These are phyloP conservation scores for Syngnathoides biaculeatus DNA, from an alignment of 2,113 vertebrate genomes.

Conservation along the genomic window DNA sequence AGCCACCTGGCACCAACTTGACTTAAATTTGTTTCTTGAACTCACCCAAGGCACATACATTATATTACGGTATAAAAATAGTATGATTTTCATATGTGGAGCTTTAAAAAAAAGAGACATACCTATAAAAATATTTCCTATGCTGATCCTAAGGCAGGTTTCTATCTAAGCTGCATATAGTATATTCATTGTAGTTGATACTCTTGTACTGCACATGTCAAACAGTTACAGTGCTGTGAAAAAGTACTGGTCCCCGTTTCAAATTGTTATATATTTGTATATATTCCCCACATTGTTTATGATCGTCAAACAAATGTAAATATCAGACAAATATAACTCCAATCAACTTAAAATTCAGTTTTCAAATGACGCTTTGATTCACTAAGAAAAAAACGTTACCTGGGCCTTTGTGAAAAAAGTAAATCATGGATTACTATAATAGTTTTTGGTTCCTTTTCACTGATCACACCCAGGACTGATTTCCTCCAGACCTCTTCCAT, in stretches of 20 bases:
- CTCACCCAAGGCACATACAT: slow-evolving; percentile 48
- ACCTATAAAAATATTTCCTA: slow-evolving; percentile 43
- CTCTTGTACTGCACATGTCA: slow-evolving; percentile 31
- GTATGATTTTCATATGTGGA: slow-evolving; percentile 43
- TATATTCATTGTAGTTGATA: slow-evolving; percentile 38
- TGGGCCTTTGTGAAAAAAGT: no score
- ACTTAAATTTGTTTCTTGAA: slow-evolving; percentile 20
- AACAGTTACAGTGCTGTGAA: slow-evolving; percentile 8
- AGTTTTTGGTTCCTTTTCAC: no score
- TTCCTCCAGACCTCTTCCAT: no score
- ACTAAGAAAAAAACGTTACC: no score
- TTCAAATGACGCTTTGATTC: no score
- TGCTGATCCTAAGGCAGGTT: slow-evolving; percentile 40
- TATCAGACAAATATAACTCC: no score
- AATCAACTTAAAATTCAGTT: not conserved
- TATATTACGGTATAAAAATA: slow-evolving; percentile 48
- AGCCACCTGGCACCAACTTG: slow-evolving; percentile 10
- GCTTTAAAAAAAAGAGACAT: slow-evolving; percentile 56
- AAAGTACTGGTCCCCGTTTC: no score
- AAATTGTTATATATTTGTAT: no score
- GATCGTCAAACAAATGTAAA: no score
- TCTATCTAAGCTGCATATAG: slow-evolving; percentile 32
- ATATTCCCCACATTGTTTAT: no score
- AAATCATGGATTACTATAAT: no score
- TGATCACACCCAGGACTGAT: no score